Conservation (phyloP, 2,113 vertebrate species). For the Jacana jacana region DNA sequence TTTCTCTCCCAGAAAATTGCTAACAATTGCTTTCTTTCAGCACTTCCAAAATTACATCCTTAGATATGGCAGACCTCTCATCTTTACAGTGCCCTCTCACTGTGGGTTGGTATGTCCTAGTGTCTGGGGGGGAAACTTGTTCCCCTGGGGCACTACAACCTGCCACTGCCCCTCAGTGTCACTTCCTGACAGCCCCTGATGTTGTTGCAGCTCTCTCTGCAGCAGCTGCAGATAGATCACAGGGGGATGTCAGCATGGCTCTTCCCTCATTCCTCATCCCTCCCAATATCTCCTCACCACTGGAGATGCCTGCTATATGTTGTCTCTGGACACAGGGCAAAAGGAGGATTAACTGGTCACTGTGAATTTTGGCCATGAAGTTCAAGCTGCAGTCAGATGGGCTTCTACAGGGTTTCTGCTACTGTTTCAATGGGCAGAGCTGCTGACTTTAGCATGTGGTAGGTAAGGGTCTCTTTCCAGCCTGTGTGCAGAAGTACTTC, state of each 20-base stretch:
- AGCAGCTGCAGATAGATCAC: not conserved
- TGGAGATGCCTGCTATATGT: not conserved
- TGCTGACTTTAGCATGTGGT: not conserved
- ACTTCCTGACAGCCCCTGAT: not conserved
- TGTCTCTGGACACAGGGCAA: not conserved
- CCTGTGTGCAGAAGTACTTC: not conserved
- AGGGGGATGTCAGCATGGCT: not conserved
- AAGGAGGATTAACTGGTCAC: not conserved
- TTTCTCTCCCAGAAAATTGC: conserved; percentile 26
- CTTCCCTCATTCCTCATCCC: not conserved
- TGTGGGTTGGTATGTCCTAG: not conserved
- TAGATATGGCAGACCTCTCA: not conserved
- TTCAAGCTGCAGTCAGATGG: not conserved
- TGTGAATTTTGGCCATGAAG: not conserved
- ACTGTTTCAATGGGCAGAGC: not conserved
- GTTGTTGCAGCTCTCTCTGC: not conserved
- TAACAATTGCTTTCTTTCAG: conserved; percentile 16
- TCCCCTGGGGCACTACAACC: not conserved
- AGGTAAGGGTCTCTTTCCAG: not conserved
- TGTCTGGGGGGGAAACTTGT: not conserved
- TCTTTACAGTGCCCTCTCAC: not conserved
- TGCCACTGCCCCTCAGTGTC: not conserved
- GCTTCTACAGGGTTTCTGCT: not conserved
- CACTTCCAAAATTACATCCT: not conserved
- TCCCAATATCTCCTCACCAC: not conserved